Base-by-base conservation (phyloP, 1,140 invertebrate genomes). In the Temnothorax longispinosus region DNA sequence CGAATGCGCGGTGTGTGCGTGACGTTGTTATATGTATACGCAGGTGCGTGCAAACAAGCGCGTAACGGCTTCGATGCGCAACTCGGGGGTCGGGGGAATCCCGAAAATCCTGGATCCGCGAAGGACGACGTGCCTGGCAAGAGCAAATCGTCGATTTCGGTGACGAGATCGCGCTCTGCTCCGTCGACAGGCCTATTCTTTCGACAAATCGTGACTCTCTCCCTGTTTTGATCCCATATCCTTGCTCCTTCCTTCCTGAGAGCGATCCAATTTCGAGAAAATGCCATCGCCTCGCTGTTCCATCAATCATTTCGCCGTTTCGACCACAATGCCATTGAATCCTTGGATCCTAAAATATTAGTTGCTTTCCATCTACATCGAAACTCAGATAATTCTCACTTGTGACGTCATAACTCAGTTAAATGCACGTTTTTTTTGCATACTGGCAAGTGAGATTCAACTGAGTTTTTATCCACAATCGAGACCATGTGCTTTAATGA, bases 11-110 rank as follows among this genome's bases (percentile, higher is more conserved):
- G 93, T 93, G 93, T 94, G 94, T 94, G 93, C 93, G 93, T 94
- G 94, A 95, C 94, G 90, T 94, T 94, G 93, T 94, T 95, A 93
- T 94, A 94, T 94, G 92, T 90, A 90, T 86, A 91, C 90, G 91
- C 93, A 94, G 87, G 89, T 90, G 89, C 82, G 86, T 88, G 86
- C 84, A 86, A 89, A 90, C 89, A 88, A 90, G 60, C 86, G 85
- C 71, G 65, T 74, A 76, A 71, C 80, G 75, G 62, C 52, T 72
- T 76, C 41, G n/a, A 52, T 7, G 21, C 44, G 80, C 27, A 41
- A 60, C 54, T 58, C 54, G 44, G 2, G 47, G 11, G 47, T 56
- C 54, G 69, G n/a, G 58, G 13, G 62, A 85, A 87, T 75, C 78
- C 72, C 72, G 74, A 87, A 91, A 90, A 91, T 90, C 89, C 84